Conservation (phyloP, 2,888 invertebrate genomes). For the Lepeophtheirus nordmannii region DNA sequence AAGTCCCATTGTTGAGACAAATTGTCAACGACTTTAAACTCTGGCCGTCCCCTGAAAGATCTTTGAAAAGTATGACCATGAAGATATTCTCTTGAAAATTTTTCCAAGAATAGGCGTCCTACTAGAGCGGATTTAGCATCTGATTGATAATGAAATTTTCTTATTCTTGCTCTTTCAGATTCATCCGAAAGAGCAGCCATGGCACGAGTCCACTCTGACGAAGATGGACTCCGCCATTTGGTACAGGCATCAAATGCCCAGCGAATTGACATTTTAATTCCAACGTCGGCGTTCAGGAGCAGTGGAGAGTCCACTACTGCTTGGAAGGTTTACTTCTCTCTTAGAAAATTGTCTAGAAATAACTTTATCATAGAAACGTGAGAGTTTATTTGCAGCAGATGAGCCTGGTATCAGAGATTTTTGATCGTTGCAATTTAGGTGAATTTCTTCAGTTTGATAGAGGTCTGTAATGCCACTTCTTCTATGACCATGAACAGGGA, state of each 20-base stretch:
- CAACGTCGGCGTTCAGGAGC: not conserved
- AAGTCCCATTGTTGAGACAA: not conserved
- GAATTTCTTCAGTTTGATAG: conserved; percentile 83
- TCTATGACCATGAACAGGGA: conserved; percentile 31
- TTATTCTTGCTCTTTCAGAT: conserved; percentile 9
- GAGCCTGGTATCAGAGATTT: conserved; percentile 83
- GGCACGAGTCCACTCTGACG: not conserved
- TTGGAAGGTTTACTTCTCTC: not conserved
- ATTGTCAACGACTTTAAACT: not conserved
- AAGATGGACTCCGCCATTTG: not conserved
- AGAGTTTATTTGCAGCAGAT: conserved; percentile 79
- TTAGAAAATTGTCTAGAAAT: conserved; percentile 35
- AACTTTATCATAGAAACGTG: conserved; percentile 81
- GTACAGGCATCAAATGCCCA: conserved; percentile 7
- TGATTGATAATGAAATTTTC: conserved; percentile 8
- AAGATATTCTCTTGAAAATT: not conserved
- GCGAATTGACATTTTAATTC: not conserved
- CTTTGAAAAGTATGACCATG: not conserved
- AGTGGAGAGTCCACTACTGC: not conserved
- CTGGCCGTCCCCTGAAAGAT: conserved; percentile 2
- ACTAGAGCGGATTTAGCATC: conserved; percentile 19
- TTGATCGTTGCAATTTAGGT: conserved; percentile 50
- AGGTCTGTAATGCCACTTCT: conserved; percentile 64
- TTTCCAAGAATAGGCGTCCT: conserved; percentile 2
- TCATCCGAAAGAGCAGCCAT: not conserved